A percentile compares a stretch with the other conserved stretches of the same genome.
Conservation (phyloP, 2,797 vertebrate species). For the Darevskia mixta region DNA sequence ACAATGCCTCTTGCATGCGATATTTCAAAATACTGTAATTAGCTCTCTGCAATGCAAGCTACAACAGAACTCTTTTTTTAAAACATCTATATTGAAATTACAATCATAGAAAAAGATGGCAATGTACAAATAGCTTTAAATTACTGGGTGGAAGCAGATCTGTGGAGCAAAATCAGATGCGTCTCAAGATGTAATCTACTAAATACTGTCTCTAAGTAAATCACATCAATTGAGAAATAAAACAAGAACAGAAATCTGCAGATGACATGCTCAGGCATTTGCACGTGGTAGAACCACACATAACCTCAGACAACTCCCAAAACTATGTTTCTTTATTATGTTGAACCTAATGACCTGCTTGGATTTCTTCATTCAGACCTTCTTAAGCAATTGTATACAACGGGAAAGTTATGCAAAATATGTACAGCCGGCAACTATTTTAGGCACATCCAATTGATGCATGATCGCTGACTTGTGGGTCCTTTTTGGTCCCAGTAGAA, state of each 20-base stretch:
- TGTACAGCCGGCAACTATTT: background rate
- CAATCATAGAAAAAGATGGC: background rate
- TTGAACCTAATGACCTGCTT: background rate
- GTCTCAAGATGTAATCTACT: background rate
- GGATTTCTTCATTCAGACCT: background rate
- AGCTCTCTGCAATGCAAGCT: conserved; percentile 6
- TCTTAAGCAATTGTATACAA: background rate
- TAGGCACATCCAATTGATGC: too few species aligned
- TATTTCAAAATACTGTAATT: background rate
- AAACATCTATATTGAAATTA: background rate
- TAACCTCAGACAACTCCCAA: background rate
- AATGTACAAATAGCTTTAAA: background rate
- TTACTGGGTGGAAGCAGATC: background rate
- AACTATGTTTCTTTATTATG: background rate
- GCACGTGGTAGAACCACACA: background rate
- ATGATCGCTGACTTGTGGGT: too few species aligned
- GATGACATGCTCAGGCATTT: background rate
- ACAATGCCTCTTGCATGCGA: background rate
- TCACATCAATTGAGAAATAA: background rate
- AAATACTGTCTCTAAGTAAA: background rate
- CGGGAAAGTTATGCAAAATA: background rate
- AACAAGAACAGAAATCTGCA: background rate
- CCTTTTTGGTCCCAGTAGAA: too few species aligned
- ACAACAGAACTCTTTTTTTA: conserved; percentile 16
- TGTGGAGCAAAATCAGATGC: background rate